A percentile compares a stretch with the other conserved stretches of the same genome.
These are phyloP conservation scores for Sebastiscus tertius DNA, from an alignment of 2,797 vertebrate genomes.

Conservation along the genomic window DNA sequence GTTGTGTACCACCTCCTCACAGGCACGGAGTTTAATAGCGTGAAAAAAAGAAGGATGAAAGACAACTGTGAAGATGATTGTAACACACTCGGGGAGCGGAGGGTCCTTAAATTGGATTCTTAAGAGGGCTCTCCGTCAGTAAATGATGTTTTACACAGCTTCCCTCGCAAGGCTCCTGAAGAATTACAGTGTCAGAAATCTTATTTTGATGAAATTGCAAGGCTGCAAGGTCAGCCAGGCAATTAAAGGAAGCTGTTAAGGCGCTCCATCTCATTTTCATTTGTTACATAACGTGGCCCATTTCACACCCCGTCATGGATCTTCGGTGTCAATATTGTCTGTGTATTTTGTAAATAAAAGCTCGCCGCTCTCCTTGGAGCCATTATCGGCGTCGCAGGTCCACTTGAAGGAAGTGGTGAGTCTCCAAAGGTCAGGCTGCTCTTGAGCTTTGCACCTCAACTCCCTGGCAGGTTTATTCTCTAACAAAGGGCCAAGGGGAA, in stretches of 20 bases:
- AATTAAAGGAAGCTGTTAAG: slow-evolving; percentile 47
- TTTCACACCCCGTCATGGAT: slow-evolving; percentile 34
- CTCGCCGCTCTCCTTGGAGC: background rate
- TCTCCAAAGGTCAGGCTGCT: slow-evolving; percentile 63
- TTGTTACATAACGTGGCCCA: slow-evolving; percentile 38
- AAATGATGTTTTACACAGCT: slow-evolving; percentile 36
- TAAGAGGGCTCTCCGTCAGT: slow-evolving; percentile 27
- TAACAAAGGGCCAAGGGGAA: slow-evolving; percentile 52
- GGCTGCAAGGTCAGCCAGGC: slow-evolving; percentile 42
- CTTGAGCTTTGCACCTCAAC: slow-evolving; percentile 52
- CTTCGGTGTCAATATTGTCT: slow-evolving; percentile 27
- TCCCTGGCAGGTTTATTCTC: slow-evolving; percentile 60
- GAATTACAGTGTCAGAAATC: slow-evolving; percentile 39
- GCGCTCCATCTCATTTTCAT: slow-evolving; percentile 39
- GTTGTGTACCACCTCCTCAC: slow-evolving; percentile 25
- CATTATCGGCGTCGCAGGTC: slow-evolving; percentile 22
- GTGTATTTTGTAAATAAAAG: slow-evolving; percentile 46
- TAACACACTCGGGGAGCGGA: slow-evolving; percentile 24
- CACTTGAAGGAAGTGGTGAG: slow-evolving; percentile 15
- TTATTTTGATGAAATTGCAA: slow-evolving; percentile 50
- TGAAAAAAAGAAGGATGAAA: slow-evolving; percentile 39
- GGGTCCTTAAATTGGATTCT: slow-evolving; percentile 34
- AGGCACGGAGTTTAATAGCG: slow-evolving; percentile 45
- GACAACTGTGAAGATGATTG: slow-evolving; percentile 38
- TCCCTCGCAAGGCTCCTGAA: background rate